These are phyloP conservation scores for Thumatha senex DNA, from an alignment of 2,888 invertebrate species.

Conservation along the genomic window DNA sequence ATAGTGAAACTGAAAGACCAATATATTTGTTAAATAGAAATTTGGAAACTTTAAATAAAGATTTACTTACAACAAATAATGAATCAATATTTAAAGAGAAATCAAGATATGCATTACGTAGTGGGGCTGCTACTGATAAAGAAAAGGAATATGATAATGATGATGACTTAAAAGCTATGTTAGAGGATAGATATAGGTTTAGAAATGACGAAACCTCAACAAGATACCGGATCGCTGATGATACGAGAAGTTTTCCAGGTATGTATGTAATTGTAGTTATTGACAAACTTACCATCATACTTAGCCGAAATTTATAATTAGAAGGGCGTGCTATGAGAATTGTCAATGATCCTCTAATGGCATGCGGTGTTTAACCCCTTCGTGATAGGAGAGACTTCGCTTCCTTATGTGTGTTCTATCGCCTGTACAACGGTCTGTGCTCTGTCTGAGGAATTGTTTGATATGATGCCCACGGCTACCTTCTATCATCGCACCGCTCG, in stretches of 20 bases:
- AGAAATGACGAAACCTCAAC: constrained; percentile 63
- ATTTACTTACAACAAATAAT: neutral
- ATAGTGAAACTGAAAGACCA: neutral
- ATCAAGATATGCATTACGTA: constrained; percentile 1
- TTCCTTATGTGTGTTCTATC: no score
- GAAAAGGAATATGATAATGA: constrained; percentile 25
- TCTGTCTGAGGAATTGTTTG: no score
- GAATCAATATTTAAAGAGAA: neutral
- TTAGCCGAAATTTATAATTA: no score
- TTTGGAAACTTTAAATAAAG: neutral
- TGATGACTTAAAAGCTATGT: constrained; percentile 51
- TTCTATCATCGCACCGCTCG: no score
- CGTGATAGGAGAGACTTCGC: no score
- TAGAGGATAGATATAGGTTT: constrained; percentile 72
- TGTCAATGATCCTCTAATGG: no score
- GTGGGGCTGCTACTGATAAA: constrained; percentile 5
- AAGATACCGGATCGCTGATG: constrained; percentile 55
- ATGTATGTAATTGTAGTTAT: constrained; percentile 6
- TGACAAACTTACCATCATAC: no score
- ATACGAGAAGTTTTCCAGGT: constrained; percentile 50
- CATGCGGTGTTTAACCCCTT: no score
- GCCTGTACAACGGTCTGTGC: no score
- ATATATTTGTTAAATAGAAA: constrained; percentile 3
- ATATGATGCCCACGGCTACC: no score
- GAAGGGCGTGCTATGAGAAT: no score